Conservation (phyloP, 2,888 invertebrate genomes). For the Muscina levida region DNA sequence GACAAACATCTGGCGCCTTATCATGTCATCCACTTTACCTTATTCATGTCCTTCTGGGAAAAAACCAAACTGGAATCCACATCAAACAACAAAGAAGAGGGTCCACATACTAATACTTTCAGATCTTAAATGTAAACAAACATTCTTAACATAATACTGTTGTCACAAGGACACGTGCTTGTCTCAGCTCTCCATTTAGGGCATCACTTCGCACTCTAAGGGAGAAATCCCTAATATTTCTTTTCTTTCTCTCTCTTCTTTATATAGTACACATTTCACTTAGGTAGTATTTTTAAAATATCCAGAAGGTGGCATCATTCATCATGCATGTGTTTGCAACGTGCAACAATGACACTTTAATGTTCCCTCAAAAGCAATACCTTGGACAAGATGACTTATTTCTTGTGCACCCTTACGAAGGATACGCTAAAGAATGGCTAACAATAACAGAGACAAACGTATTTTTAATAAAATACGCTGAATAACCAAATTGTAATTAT, state of each 20-base stretch:
- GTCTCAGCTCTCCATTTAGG: no score
- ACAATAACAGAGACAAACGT: background rate
- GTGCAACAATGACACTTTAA: background rate
- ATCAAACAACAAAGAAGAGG: no score
- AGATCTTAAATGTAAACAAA: conserved; percentile 10
- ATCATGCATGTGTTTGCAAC: no score
- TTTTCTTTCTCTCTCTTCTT: no score
- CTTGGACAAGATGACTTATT: background rate
- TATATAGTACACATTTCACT: background rate
- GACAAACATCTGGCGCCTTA: no score
- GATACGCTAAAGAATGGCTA: background rate
- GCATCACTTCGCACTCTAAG: no score
- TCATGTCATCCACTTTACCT: no score
- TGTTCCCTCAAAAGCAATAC: background rate
- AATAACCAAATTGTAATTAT: conserved; percentile 56
- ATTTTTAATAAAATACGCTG: background rate
- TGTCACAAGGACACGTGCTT: background rate
- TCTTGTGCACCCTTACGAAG: background rate
- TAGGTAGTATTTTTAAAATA: background rate
- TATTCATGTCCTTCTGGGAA: no score
- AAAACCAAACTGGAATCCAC: no score
- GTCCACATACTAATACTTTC: no score
- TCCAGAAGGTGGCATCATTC: no score
- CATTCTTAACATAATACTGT: background rate
- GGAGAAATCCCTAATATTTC: no score